A percentile compares a stretch with the other conserved stretches of the same genome.
Evolutionary conservation across 2,888 invertebrate genomes (phyloP).

Genomic region (Oscheius sp.): DNA sequence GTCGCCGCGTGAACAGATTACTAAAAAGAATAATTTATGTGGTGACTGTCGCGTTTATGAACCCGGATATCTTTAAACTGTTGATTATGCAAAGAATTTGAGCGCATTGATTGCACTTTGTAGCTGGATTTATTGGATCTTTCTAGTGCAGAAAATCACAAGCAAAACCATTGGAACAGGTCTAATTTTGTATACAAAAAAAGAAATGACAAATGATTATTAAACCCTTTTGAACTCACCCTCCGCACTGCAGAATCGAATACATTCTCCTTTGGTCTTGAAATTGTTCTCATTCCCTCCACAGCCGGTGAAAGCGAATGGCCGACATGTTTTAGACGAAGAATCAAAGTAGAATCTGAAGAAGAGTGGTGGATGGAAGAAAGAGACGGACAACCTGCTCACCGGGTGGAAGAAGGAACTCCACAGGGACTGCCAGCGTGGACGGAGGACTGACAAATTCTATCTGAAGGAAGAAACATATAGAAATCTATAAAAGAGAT

Average conservation of each 20-base stretch:
- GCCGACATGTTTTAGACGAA: constrained; percentile 44
- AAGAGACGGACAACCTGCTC: constrained; percentile 19
- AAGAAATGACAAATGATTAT: too few relatives aligned
- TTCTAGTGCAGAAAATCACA: too few relatives aligned
- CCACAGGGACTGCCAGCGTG: constrained; percentile 54
- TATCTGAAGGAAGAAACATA: constrained; percentile 34
- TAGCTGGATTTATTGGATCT: too few relatives aligned
- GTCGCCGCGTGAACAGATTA: constrained; percentile 55
- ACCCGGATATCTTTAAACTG: too few relatives aligned
- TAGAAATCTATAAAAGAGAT: neutral
- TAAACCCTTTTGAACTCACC: too few relatives aligned
- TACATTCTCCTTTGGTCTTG: constrained; percentile 56
- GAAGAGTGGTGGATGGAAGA: constrained; percentile 9
- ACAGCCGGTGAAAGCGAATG: constrained; percentile 49
- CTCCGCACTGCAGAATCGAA: constrained; percentile 54
- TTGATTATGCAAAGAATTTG: too few relatives aligned
- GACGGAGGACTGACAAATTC: constrained; percentile 53
- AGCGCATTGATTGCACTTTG: too few relatives aligned
- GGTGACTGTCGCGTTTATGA: neutral
- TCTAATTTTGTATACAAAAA: too few relatives aligned
- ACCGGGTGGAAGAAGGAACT: constrained; percentile 48
- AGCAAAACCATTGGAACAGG: too few relatives aligned
- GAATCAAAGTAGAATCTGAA: constrained; percentile 56
- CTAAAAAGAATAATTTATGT: constrained; percentile 30
- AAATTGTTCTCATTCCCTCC: constrained; percentile 54